A percentile compares a stretch with the other conserved stretches of the same genome.
These are phyloP conservation scores for Drosophila atripex DNA, from an alignment of 2,888 invertebrate genomes.

Conservation along the genomic window DNA sequence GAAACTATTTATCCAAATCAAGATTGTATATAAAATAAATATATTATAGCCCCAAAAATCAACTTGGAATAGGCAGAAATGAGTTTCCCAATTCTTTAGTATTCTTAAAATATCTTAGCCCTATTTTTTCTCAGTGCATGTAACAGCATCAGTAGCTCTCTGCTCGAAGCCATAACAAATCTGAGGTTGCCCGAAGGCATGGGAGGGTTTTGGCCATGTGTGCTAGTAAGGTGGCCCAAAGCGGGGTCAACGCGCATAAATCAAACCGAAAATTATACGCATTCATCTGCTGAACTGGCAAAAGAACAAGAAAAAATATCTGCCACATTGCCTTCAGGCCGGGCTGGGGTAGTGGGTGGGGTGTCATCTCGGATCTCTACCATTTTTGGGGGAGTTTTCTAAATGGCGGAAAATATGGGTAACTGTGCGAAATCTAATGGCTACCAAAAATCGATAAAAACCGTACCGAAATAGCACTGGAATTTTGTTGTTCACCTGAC, in stretches of 20 bases:
- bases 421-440: constrained; percentile 81
- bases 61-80: too few species aligned
- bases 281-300: constrained; percentile 81
- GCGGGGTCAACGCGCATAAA: constrained; percentile 78
- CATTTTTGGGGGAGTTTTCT: constrained; percentile 42
- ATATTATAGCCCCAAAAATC: not conserved
- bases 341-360: constrained; percentile 12
- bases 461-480: constrained; percentile 8
- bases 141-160: constrained; percentile 14
- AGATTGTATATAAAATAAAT: not conserved
- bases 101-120: too few species aligned
- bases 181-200: constrained; percentile 56
- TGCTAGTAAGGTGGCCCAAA: constrained; percentile 52
- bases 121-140: not conserved
- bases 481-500: constrained; percentile 24
- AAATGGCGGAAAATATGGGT: constrained; percentile 80
- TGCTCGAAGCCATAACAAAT: constrained; percentile 63
- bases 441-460: constrained; percentile 77
- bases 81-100: too few species aligned
- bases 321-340: constrained; percentile 68
- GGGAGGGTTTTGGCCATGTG: constrained; percentile 49
- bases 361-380: not conserved
- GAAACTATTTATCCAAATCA: not conserved
- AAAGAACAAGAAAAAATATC: constrained; percentile 67
- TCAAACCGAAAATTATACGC: constrained; percentile 82